Base-by-base conservation (phyloP, 2,797 vertebrate genomes). In the Adrianichthys oophorus region DNA sequence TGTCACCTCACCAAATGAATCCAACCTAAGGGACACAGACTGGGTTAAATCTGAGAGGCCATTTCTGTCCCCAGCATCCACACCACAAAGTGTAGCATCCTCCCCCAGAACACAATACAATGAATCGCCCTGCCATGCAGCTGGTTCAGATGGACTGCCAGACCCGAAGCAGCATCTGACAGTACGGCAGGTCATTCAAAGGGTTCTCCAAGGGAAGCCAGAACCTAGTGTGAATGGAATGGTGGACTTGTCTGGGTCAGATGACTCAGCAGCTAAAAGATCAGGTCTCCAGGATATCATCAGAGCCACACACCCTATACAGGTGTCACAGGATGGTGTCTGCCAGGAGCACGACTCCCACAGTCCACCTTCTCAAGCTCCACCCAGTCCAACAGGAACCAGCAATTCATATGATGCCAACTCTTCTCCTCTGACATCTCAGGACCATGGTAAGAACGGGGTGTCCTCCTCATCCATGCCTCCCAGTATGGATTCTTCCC, bases 171-270 rank as follows among this genome's bases (percentile, higher is more conserved):
- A 93, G 72, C 93, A 94, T 75, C 93, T 95, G 78, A 72, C 81
- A 49, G 89, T 92, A 37, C 75, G 90, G 18, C 94, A 97, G 77
- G 95, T 98, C 77, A 97, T 97, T 85, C 96, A 96, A 78, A 94
- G 95, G 90, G 94, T 95, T 80, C 87, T 95, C 50, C 93, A 84
- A 17, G 85, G 93, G 56, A 95, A 96, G 85, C 87, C 92, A 60
- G 96, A 96, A 85, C 90, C 92, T 68, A 94, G 93, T 87, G 60
- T 91, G 65, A 89, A 91, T 68, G 92, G 90, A 83, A 88, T 90
- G 84, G 89, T 92, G 69, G 92, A 93, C 69, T 75, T 93, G 70
- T 88, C 90, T 63, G 91, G 90, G 78, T 84, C 90, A 58, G 90
- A 85, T 62, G 87, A 81, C 43, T 71, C 41, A 21, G 78, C 59